Conservation (phyloP, 2,113 vertebrate species). For the rat (Rattus norvegicus) region DNA sequence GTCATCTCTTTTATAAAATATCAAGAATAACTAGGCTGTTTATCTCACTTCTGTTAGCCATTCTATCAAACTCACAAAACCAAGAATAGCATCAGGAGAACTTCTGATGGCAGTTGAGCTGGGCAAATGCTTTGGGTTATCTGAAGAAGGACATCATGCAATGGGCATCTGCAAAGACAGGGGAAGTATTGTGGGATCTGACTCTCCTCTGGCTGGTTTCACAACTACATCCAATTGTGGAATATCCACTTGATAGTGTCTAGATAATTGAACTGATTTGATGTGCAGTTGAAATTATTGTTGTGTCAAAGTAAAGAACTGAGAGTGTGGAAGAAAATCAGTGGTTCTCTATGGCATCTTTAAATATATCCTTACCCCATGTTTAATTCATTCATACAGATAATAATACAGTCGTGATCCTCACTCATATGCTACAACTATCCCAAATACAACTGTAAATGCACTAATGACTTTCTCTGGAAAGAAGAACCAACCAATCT, state of each 20-base stretch:
- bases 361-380: not conserved
- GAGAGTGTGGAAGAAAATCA: not conserved
- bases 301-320: not conserved
- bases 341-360: not conserved
- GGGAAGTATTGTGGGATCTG: not conserved
- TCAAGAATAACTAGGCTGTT: not conserved
- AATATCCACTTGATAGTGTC: not conserved
- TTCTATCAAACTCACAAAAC: not conserved
- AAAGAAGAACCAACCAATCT: not conserved
- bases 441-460: not conserved
- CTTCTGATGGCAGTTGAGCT: not conserved
- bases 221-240: not conserved
- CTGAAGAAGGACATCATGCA: not conserved
- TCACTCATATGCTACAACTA: not conserved
- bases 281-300: too few relatives aligned
- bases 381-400: not conserved
- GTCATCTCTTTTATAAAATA: not conserved
- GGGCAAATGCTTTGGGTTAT: not conserved
- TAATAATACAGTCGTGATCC: not conserved
- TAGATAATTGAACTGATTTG: not conserved
- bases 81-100: not conserved
- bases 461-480: not conserved
- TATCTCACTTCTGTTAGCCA: not conserved
- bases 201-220: not conserved
- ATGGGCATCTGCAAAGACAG: not conserved